A percentile compares a stretch with the other conserved stretches of the same genome.
Conservation (phyloP, 2,113 vertebrate genomes). For the Spheniscus mendiculus region DNA sequence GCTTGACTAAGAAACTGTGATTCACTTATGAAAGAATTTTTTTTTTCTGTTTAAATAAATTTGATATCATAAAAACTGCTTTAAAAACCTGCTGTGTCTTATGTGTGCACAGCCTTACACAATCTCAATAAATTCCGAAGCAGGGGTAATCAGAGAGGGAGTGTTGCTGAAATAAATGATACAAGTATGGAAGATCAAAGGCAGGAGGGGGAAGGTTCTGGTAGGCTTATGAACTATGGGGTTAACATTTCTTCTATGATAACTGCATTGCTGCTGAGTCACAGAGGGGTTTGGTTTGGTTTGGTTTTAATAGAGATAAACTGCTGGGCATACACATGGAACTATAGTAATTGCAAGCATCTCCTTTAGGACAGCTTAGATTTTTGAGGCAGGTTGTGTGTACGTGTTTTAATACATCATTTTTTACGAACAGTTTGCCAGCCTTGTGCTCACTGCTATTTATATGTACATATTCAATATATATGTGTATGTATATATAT, state of each 20-base stretch:
- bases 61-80: not conserved
- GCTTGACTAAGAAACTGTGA: not conserved
- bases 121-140: not conserved
- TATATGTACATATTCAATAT: not conserved
- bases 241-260: not conserved
- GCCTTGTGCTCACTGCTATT: not conserved
- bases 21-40: not conserved
- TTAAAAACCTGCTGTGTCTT: not conserved
- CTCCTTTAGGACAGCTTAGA: not conserved
- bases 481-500: accelerated
- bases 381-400: not conserved
- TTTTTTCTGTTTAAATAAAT: not conserved
- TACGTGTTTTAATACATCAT: not conserved
- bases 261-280: not conserved
- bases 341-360: not conserved
- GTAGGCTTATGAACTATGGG: not conserved
- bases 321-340: not conserved
- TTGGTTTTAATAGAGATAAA: not conserved
- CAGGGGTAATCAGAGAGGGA: not conserved
- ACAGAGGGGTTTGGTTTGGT: not conserved
- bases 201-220: not conserved
- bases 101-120: not conserved
- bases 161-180: not conserved
- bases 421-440: not conserved
- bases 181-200: not conserved